These are phyloP conservation scores for Podabrus alpinus DNA, from an alignment of 2,888 invertebrate species.

Conservation along the genomic window DNA sequence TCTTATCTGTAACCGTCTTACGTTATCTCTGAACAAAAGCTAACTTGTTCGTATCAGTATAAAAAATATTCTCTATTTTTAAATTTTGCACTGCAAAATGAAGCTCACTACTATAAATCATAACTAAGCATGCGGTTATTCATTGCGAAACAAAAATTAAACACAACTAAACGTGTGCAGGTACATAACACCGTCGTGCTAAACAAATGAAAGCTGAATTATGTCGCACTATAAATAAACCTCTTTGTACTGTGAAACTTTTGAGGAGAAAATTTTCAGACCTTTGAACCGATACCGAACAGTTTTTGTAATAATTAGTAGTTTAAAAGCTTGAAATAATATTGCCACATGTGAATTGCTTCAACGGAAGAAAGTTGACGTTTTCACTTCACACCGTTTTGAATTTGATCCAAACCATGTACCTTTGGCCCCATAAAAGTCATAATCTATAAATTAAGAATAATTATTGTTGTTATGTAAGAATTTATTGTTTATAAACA, in stretches of 20 bases:
- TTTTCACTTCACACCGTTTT: not conserved
- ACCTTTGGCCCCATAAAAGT: not conserved
- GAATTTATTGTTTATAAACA: not conserved
- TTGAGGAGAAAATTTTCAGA: not conserved
- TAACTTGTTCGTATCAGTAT: not conserved
- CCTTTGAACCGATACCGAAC: not conserved
- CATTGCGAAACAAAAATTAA: not conserved
- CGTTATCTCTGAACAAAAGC: not conserved
- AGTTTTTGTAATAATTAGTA: not conserved
- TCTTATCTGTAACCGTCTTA: not conserved
- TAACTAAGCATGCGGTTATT: not conserved
- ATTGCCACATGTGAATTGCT: not conserved
- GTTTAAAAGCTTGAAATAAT: not conserved
- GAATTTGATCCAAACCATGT: not conserved
- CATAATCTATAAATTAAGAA: not conserved
- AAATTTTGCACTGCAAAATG: not conserved
- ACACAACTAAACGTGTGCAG: not conserved
- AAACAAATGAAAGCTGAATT: not conserved
- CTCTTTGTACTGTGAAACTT: not conserved
- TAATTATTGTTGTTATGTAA: not conserved
- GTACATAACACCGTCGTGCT: not conserved
- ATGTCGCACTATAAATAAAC: not conserved
- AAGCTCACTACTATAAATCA: not conserved
- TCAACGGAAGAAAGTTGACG: not conserved
- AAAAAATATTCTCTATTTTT: not conserved